Conservation (phyloP, 2,888 invertebrate species). For the Lasioglossum villosulum region DNA sequence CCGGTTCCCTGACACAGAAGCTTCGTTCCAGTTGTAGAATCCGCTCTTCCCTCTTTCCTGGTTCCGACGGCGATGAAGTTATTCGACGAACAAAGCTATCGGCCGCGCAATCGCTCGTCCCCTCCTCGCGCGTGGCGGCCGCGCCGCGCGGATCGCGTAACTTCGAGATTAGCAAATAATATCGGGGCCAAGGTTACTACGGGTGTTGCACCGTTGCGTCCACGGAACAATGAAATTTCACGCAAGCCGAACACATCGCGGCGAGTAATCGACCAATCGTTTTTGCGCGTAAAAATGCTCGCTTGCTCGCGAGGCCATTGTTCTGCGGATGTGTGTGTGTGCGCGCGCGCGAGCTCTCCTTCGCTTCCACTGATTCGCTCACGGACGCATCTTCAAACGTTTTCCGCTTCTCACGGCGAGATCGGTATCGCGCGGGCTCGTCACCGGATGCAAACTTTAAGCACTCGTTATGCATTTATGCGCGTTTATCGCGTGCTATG, state of each 20-base stretch:
- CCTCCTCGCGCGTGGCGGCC: slow-evolving; percentile 18
- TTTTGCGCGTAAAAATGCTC: slow-evolving; percentile 75
- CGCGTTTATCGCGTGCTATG: slow-evolving; percentile 26
- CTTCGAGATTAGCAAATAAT: slow-evolving; percentile 77
- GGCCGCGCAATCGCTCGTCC: slow-evolving; percentile 40
- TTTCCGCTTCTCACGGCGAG: slow-evolving; percentile 75
- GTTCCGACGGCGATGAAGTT: slow-evolving; percentile 54
- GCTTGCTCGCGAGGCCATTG: slow-evolving; percentile 69
- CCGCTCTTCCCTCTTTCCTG: slow-evolving; percentile 53
- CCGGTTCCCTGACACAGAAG: slow-evolving; percentile 13
- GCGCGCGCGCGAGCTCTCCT: slow-evolving; percentile 56
- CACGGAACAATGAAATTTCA: slow-evolving; percentile 74
- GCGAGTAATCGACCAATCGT: slow-evolving; percentile 52
- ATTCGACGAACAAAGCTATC: slow-evolving; percentile 66
- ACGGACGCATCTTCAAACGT: slow-evolving; percentile 68
- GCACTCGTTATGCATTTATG: slow-evolving; percentile 57
- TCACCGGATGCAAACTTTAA: slow-evolving; percentile 51
- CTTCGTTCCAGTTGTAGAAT: slow-evolving; percentile 37
- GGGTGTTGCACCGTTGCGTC: slow-evolving; percentile 63
- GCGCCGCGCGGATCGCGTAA: slow-evolving; percentile 52
- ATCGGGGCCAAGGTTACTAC: slow-evolving; percentile 82
- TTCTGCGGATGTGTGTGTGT: slow-evolving; percentile 29
- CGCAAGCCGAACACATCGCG: slow-evolving; percentile 63
- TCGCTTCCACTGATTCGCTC: slow-evolving; percentile 67
- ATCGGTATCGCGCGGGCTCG: slow-evolving; percentile 56